These are phyloP conservation scores for Sycobia sp. DNA, from an alignment of 1,140 invertebrate species.

Conservation along the genomic window DNA sequence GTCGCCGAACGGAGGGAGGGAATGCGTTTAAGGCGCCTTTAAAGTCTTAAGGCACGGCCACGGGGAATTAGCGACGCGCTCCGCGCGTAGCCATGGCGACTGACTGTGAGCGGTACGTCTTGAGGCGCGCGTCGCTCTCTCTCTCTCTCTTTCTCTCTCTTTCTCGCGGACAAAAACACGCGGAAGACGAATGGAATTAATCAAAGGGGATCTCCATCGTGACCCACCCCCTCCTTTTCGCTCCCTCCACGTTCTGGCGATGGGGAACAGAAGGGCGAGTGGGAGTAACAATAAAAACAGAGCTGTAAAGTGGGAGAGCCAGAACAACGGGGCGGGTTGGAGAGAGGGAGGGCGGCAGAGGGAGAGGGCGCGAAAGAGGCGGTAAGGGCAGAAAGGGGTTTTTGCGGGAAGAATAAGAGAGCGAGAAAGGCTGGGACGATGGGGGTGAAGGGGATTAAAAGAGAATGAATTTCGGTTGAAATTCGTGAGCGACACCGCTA, in stretches of 20 bases:
- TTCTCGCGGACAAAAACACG: constrained; percentile 10
- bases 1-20: neutral
- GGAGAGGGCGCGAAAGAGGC: neutral
- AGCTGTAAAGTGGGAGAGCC: neutral
- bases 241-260: neutral
- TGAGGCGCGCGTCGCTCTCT: constrained; percentile 13
- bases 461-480: too few species aligned
- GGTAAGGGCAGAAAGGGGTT: neutral
- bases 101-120: constrained; percentile 29
- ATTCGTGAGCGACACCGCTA: too few species aligned
- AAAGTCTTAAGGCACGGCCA: neutral
- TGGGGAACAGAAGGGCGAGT: neutral
- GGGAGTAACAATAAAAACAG: neutral
- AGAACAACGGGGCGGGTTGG: neutral
- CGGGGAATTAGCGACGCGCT: neutral
- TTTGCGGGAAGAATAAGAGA: too few species aligned
- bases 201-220: constrained; percentile 12
- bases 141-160: neutral
- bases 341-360: neutral
- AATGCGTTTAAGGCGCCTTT: neutral
- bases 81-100: constrained; percentile 23
- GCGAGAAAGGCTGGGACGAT: neutral
- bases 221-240: too few species aligned
- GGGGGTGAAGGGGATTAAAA: too few species aligned
- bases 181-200: constrained; percentile 32